Base-by-base conservation (phyloP, 1,140 invertebrate species). In the Odontomachus brunneus region DNA sequence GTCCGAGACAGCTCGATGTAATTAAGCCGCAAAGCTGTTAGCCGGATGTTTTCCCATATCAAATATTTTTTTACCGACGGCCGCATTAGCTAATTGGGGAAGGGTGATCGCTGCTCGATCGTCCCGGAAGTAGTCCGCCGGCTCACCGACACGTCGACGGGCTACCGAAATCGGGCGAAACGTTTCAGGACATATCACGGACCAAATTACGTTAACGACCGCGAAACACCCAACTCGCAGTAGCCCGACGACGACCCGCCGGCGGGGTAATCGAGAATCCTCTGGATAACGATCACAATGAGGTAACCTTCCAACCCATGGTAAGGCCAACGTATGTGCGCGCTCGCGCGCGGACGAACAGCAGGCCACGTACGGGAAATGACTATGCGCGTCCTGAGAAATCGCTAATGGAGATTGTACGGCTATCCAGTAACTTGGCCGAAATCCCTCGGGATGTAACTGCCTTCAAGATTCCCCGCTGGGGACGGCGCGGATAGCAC, bases 381-480 rank as follows among this genome's bases (percentile, higher is more conserved):
- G 87, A 88, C 66, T 85, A 78, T 84, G 85, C 86, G 83, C 83
- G 75, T 73, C 69, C 85, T 85, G 87, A 88, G 86, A 88, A 88
- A 88, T 88, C 87, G 86, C 86, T 88, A 88, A 88, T 88, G 87
- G 87, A 88, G 83, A 88, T 88, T 88, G 83, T 88, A 88, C 59
- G 78, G 84, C 80, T 72, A 86, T 87, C 86, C 85, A 73, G 59
- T 87, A 87, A 87, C 72, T 87, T 71, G 24, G 55, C 80, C 62
- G 67, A 87, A 87, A 87, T 86, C 81, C 62, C 67, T 48, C 19
- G 62, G 67, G 86, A 84, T 75, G 84, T 87, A 84, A 87, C 85
- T 84, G 84, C 74, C 86, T 85, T 74, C 84, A 74, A 86, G 86
- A 87, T 87, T 87, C 55, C 62, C 44, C 60, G 26, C 26, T 26